These are phyloP conservation scores for Drosophila birchii DNA, from an alignment of 2,888 invertebrate species.

Conservation along the genomic window DNA sequence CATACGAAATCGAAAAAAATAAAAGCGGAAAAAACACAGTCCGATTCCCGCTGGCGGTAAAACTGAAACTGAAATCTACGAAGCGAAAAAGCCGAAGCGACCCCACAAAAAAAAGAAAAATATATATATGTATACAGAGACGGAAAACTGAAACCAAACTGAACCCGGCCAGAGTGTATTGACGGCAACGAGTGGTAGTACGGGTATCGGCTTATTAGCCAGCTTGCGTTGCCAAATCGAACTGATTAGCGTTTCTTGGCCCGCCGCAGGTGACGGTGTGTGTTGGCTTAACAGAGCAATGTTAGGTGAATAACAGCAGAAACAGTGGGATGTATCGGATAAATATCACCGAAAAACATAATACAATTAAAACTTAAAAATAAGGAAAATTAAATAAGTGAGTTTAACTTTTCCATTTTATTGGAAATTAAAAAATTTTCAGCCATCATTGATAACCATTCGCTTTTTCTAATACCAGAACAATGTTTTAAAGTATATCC, in stretches of 20 bases:
- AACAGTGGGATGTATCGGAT: conserved; percentile 11
- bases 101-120: conserved; percentile 19
- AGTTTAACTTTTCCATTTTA: not conserved
- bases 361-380: too few species aligned
- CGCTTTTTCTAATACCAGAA: conserved; percentile 9
- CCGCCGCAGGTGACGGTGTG: conserved; percentile 28
- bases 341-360: not conserved
- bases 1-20: conserved; percentile 52
- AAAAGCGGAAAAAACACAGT: conserved; percentile 18
- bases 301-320: conserved; percentile 8
- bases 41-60: conserved; percentile 21
- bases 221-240: conserved; percentile 42
- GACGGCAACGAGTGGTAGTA: conserved; percentile 26
- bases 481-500: conserved; percentile 77
- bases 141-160: conserved; percentile 14
- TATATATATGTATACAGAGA: not conserved
- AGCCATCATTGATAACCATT: not conserved
- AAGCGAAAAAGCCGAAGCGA: conserved; percentile 46
- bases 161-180: conserved; percentile 25
- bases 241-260: conserved; percentile 42
- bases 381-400: too few species aligned
- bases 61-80: conserved; percentile 62
- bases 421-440: not conserved
- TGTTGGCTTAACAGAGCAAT: conserved; percentile 21
- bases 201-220: conserved; percentile 40